These are phyloP conservation scores for Unio delphinus DNA, from an alignment of 2,888 invertebrate species.

Conservation along the genomic window DNA sequence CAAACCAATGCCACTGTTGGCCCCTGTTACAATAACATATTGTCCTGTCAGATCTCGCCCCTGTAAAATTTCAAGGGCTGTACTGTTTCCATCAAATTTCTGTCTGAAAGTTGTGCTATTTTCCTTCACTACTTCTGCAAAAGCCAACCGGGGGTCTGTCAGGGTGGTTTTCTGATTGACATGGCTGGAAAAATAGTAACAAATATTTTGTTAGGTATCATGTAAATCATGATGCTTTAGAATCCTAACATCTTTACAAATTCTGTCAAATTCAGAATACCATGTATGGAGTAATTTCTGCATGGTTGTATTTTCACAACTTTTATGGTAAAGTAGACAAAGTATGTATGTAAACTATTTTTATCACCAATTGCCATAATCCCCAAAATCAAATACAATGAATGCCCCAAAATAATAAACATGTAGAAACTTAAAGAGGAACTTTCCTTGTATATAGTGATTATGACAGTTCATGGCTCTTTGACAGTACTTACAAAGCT, in stretches of 20 bases:
- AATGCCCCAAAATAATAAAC: no score
- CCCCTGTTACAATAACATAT: slow-evolving; percentile 90
- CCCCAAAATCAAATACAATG: no score
- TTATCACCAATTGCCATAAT: no score
- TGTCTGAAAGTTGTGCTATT: slow-evolving; percentile 52
- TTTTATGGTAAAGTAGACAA: neutral
- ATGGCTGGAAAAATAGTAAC: slow-evolving; percentile 71
- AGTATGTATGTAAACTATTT: no score
- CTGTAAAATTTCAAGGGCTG: slow-evolving; percentile 87
- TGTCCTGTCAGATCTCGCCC: slow-evolving; percentile 90
- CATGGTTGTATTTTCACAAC: no score
- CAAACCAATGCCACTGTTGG: slow-evolving; percentile 89
- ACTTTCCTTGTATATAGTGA: no score
- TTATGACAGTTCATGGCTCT: no score
- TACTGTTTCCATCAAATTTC: slow-evolving; percentile 88
- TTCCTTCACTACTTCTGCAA: slow-evolving; percentile 75
- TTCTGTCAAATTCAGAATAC: no score
- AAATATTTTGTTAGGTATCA: neutral
- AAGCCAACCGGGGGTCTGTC: slow-evolving; percentile 92
- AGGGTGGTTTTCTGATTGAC: slow-evolving; percentile 86
- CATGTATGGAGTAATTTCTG: no score
- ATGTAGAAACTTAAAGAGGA: no score
- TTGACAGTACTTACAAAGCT: no score
- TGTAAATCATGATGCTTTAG: neutral
- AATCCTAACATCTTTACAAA: no score